A percentile compares a stretch with the other conserved stretches of the same genome.
These are phyloP conservation scores for Ondatra zibethicus DNA, from an alignment of 2,113 vertebrate species.

Conservation along the genomic window DNA sequence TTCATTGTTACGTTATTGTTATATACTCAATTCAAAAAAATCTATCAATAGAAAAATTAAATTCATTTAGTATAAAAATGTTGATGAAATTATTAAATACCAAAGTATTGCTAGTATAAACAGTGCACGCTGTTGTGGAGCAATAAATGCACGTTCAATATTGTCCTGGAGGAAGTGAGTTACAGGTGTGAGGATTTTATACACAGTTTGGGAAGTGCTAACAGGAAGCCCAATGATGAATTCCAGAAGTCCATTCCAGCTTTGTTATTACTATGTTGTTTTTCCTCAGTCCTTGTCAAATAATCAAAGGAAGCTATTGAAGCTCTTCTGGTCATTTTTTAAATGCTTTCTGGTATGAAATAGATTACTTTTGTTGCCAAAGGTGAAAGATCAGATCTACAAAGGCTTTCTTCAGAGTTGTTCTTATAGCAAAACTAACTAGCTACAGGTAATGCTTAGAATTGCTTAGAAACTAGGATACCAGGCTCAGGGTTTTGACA, in stretches of 20 bases:
- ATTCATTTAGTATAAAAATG: neutral
- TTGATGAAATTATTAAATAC: conserved; percentile 12
- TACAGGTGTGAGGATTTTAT: neutral
- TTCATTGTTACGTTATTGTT: conserved; percentile 29
- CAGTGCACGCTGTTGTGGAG: neutral
- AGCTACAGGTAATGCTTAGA: neutral
- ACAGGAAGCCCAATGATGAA: neutral
- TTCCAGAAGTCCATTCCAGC: neutral
- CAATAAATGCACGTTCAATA: neutral
- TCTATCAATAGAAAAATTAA: neutral
- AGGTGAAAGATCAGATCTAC: conserved; percentile 54
- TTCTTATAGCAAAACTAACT: conserved; percentile 35
- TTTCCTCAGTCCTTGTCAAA: conserved; percentile 56
- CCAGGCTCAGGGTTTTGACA: conserved; percentile 8
- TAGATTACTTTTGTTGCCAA: conserved; percentile 45
- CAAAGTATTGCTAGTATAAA: neutral
- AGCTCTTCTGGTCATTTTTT: conserved; percentile 3
- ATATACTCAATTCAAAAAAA: conserved; percentile 38
- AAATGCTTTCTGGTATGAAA: conserved; percentile 59
- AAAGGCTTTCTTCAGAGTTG: conserved; percentile 50
- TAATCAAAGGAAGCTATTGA: conserved; percentile 53
- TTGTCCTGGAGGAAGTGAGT: neutral
- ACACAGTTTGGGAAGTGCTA: neutral
- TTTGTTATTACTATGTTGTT: conserved; percentile 19
- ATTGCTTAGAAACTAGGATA: neutral